Base-by-base conservation (phyloP, 2,797 vertebrate species). In the Sebastes iracundus region DNA sequence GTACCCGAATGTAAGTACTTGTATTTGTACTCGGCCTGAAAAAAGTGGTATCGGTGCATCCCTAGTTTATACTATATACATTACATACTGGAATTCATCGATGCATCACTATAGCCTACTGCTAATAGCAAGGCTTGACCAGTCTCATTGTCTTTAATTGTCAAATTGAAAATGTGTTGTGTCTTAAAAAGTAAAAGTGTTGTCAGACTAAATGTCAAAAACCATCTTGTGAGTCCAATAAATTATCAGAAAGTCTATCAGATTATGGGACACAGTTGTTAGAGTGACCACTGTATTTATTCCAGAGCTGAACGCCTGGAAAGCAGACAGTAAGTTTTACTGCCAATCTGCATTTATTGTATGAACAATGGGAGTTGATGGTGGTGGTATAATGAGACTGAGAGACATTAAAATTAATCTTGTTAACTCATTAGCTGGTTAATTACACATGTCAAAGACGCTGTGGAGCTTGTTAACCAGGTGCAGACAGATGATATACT, bases 401-500 rank as follows among this genome's bases (percentile, higher is more conserved):
- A 56, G 60, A 84, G 61, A 80, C 38, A 71, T 82, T 83, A 70
- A 85, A 86, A 90, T 78, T 6, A 67, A 82, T 88, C 79, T 79
- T 78, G 80, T 86, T 89, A 89, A 86, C 76, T 91, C 83, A 90
- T 91, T 93, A 91, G 84, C 73, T 78, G 64, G 71, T 87, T 89
- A 88, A 93, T 90, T 82, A 71, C 82, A 90, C 86, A 87, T 81
- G 81, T 89, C 81, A 86, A 63, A 16, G 59, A 70, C 23, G 22
- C 74, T 59, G 81, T 71, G 71, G 70, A 60, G 80, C 89, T 84
- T 83, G 87, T 89, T 88, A 88, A 87, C 81, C 88, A 90, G 87
- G 80, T 91, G 80, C 67, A 81, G 83, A 88, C 84, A 82, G 78
- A 86, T 87, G 82, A 91, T 76, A 38, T 72, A 66, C 62, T 80